Conservation (phyloP, 2,888 invertebrate species). For the Tholera decimalis region DNA sequence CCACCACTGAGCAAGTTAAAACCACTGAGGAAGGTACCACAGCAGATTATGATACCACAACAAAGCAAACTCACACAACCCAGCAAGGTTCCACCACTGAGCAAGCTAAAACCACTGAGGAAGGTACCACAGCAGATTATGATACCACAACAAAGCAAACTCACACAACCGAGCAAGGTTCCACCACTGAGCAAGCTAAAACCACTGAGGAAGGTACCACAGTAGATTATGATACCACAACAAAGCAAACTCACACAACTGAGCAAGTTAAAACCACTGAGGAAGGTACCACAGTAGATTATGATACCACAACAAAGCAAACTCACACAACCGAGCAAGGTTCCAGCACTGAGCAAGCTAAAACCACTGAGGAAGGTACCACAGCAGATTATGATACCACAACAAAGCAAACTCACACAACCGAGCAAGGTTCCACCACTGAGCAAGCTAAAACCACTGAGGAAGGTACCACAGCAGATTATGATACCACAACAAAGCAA, state of each 20-base stretch:
- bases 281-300: neutral
- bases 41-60: too few species aligned
- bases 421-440: constrained; percentile 2
- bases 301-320: constrained; percentile 1
- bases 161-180: too few species aligned
- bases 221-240: too few species aligned
- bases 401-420: neutral
- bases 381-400: neutral
- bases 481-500: neutral
- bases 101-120: neutral
- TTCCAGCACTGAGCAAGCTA: neutral
- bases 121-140: too few species aligned
- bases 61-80: too few species aligned
- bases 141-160: too few species aligned
- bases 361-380: neutral
- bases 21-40: too few species aligned
- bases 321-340: neutral
- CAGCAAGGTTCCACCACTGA: too few species aligned
- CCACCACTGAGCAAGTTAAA: too few species aligned
- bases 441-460: neutral
- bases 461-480: neutral
- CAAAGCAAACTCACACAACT: too few species aligned
- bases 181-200: too few species aligned
- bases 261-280: neutral
- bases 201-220: constrained; percentile 5